Base-by-base conservation (phyloP, 2,888 invertebrate genomes). In the Brachypterus glaber region DNA sequence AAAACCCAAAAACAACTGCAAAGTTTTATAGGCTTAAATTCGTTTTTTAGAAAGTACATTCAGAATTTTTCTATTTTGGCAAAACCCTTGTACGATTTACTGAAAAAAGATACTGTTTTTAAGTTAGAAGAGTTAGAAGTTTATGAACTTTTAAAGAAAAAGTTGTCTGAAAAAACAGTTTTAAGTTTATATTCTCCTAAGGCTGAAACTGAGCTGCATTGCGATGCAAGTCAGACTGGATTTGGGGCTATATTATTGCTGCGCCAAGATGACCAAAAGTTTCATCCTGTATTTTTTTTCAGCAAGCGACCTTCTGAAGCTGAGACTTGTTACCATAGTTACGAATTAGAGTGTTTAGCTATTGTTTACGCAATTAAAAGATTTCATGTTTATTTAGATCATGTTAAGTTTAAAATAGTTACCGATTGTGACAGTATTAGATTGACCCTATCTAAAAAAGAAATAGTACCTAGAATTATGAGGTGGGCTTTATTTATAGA, bases 221-320 rank as follows among this genome's bases (percentile, higher is more conserved):
- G 54, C 13, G 59, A 62, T 44, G 60, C 56, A 2, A 56, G 55
- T 39, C 33, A 49, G 1, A 9, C 44, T 2, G 60, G 59, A 1
- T 59, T 49, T 39, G 59, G 58, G 0, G 50, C 51, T 0, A 51
- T 61, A 4, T 39, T 60, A 14, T 11, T 61, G 30, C 62, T 62
- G 40, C 47, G 41, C 33, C 53, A 58, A 29, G 4, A 30, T 1
- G 50, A 55, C 43, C 35, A 30, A 3, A 43, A 45, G 24, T 45
- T 57, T 16, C 54, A 60, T 17, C 57, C 57, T 0, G 39, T 60
- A 0, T 39, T n/a, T 4, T 39, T 27, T 34, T 39, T 35, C 30
- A 39, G 35, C 21, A 29, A 30, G 11, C 35, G 30, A 9, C 36
- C 39, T 30, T 27, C 39, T 12, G 3, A 16, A 11, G 30, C 9